Evolutionary conservation across 2,888 invertebrate species (phyloP), one percentile per base, ranked within the genome.

Genomic region (Caenorhabditis sulstoni): DNA sequence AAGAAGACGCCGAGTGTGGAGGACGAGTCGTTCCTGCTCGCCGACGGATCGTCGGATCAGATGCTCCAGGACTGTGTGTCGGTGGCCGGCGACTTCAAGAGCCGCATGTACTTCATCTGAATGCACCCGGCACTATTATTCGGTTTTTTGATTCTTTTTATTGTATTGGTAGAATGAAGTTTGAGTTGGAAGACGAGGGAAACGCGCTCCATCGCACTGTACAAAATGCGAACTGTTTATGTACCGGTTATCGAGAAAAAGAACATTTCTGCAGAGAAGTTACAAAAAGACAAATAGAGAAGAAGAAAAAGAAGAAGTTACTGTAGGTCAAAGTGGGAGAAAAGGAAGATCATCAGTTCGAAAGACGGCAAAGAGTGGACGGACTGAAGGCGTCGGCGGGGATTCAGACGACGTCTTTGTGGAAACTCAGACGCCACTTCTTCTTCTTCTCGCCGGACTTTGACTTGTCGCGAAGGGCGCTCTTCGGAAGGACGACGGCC

Each of bases 61-160:
- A 68, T 77, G n/a, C 77, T 88, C 49, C 85, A 87, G 77, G 85
- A 85, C 41, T 86, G 81, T 65, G 85, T 88, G 41, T 79, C 85
- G 18, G 86, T 87, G 50, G 81, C 81, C 41, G 86, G 81, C 18
- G 77, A 76, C 49, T 86, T 87, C 80, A 86, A 87, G 79, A 79
- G 79, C 35, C 75, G 86, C 58, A 87, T 87, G 87, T 87, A 87
- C 81, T 87, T 86, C 64, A 81, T 84, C 55, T 84, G 58, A 66
- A 35, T n/a, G n/a, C n/a, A n/a, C n/a, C n/a, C n/a, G n/a, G n/a
- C n/a, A n/a, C n/a, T n/a, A n/a, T n/a, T n/a, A n/a, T n/a, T n/a
- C n/a, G n/a, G n/a, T 29, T 7, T 29, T 3, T 7, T 29, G 29
- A 5, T 29, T 29, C 29, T 29, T 29, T 29, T n/a, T n/a, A n/a